Evolutionary conservation across 2,797 vertebrate species (phyloP).

Genomic region (Platyrinchus mystaceus): DNA sequence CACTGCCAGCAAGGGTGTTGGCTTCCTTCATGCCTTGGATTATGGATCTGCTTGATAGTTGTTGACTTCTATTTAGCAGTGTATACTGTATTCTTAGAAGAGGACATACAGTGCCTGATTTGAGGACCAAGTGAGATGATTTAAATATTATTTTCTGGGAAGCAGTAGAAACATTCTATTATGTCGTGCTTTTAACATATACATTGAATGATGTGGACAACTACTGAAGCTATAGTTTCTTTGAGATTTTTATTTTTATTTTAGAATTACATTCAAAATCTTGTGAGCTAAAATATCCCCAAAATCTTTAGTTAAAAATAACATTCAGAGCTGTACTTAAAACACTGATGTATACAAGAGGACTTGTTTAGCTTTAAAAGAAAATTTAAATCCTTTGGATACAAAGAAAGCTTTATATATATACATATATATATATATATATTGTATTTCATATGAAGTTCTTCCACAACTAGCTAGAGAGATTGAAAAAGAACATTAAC

Average conservation of each 20-base stretch:
- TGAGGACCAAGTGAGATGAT: not conserved
- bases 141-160: not conserved
- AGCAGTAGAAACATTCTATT: not conserved
- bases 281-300: not conserved
- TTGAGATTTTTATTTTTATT: not conserved
- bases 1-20: accelerated
- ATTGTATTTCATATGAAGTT: not conserved
- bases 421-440: not conserved
- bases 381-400: not conserved
- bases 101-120: not conserved
- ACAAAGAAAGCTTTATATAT: not conserved
- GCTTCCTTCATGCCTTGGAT: not conserved
- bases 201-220: not conserved
- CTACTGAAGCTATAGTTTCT: not conserved
- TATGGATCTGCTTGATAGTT: not conserved
- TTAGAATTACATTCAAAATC: not conserved
- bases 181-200: not conserved
- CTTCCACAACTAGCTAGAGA: not conserved
- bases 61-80: not conserved
- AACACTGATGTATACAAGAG: not conserved
- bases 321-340: not conserved
- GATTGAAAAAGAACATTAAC: not conserved
- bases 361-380: not conserved
- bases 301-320: not conserved
- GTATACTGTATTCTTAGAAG: not conserved